Conservation (phyloP, 2,888 invertebrate genomes). For the Operophtera brumata region DNA sequence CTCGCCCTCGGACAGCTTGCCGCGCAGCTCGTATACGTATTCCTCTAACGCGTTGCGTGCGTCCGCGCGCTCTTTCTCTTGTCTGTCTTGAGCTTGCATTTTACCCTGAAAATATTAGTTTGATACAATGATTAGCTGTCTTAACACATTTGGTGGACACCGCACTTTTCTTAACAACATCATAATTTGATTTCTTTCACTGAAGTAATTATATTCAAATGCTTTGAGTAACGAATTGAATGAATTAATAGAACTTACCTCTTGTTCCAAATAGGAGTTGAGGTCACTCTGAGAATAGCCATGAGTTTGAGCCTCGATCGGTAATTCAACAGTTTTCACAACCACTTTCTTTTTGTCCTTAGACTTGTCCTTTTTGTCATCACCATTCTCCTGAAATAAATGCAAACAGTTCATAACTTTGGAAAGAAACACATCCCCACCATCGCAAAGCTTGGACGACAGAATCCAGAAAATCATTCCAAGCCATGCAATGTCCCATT, state of each 20-base stretch:
- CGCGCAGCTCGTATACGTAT: slow-evolving; percentile 97
- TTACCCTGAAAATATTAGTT: slow-evolving; percentile 76
- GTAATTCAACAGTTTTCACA: slow-evolving; percentile 91
- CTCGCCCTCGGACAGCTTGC: slow-evolving; percentile 90
- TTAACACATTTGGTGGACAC: neutral
- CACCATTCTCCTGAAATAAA: slow-evolving; percentile 72
- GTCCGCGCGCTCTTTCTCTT: slow-evolving; percentile 97
- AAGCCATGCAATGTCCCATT: slow-evolving; percentile 74
- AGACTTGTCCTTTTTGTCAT: slow-evolving; percentile 84
- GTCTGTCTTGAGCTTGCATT: slow-evolving; percentile 92
- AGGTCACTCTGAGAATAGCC: slow-evolving; percentile 87
- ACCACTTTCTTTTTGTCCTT: slow-evolving; percentile 87
- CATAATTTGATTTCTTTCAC: too few relatives aligned
- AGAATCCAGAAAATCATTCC: slow-evolving; percentile 35
- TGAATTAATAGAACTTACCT: slow-evolving; percentile 73
- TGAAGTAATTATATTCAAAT: too few relatives aligned
- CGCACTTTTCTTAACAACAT: too few relatives aligned
- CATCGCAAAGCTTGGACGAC: slow-evolving; percentile 58
- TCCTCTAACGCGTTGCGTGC: slow-evolving; percentile 98
- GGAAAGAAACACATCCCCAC: slow-evolving; percentile 55
- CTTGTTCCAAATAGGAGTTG: slow-evolving; percentile 88
- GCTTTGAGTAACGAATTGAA: too few relatives aligned
- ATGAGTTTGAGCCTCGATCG: slow-evolving; percentile 88
- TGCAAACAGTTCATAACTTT: slow-evolving; percentile 56
- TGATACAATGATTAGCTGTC: neutral